Evolutionary conservation across 2,113 vertebrate species (phyloP).

Genomic region (western clawed frog (Xenopus tropicalis)): UCB_Xtro_10.0 CM004448.2:52660001-52660500

Average conservation of each 20-base stretch:
- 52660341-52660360: constrained; percentile 79
- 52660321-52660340: constrained; percentile 84
- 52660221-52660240: constrained; percentile 78
- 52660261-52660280: constrained; percentile 75
- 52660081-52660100: too few species aligned
- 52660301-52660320: constrained; percentile 75
- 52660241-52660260: constrained; percentile 79
- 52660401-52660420: constrained; percentile 87
- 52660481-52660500: too few species aligned
- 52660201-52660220: constrained; percentile 83
- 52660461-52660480: too few species aligned
- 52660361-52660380: constrained; percentile 90
- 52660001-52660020: too few species aligned
- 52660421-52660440: constrained; percentile 62
- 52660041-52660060: too few species aligned
- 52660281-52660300: constrained; percentile 78
- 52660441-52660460: too few species aligned
- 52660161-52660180: not conserved
- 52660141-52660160: too few species aligned
- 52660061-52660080: too few species aligned
- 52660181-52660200: constrained; percentile 46
- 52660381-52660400: constrained; percentile 83
- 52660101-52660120: too few species aligned
- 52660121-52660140: too few species aligned
- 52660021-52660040: too few species aligned